Evolutionary conservation across 2,888 invertebrate genomes (phyloP), one percentile per base, ranked within the genome.

Genomic region (Parnassius orleans): DNA sequence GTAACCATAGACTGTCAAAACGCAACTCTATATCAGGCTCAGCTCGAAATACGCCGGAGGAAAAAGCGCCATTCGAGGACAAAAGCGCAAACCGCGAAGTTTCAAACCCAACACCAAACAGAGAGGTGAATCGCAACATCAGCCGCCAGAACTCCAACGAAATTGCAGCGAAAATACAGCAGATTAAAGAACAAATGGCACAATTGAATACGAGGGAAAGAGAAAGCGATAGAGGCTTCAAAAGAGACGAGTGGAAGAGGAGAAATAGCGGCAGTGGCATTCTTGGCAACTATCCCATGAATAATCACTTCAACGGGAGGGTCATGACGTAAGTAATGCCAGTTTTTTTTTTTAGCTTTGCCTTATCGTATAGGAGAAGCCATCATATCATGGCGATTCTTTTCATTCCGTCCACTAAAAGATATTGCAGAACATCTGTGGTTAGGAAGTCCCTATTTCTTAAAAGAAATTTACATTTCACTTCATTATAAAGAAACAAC

Each of bases 121-220:
- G 19, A 7, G 60, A 61, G 12, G 14, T 57, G 1, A 54, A 53
- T 9, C 57, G 71, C 5, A 57, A 63, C 19, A 42, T 61, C 1
- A 58, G 51, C 9, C 57, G 71, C 7, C 67, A 69, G 43, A 69
- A 73, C 52, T 69, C 73, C 1, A 73, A 66, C 15, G 89, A 90
- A 5, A 82, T 89, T 7, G 80, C 83, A 0, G 72, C 71, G 0
- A 86, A 82, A 43, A 86, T 90, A 57, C 85, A 87, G 2, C 86
- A 89, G 71, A 87, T 90, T 1, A 86, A 84, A 12, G 79, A 78
- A 2, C 85, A 87, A 60, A 84, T 87, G 85, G 77, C 81, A 0
- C 74, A 78, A 1, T 19, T 83, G 63, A 79, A 78, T 59, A 72
- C 77, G 10, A 66, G 75, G 19, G 77, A 78, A n/a, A 67, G 66